A percentile compares a stretch with the other conserved stretches of the same genome.
Conservation (phyloP, 2,888 invertebrate species). For the Anoplius nigerrimus region DNA sequence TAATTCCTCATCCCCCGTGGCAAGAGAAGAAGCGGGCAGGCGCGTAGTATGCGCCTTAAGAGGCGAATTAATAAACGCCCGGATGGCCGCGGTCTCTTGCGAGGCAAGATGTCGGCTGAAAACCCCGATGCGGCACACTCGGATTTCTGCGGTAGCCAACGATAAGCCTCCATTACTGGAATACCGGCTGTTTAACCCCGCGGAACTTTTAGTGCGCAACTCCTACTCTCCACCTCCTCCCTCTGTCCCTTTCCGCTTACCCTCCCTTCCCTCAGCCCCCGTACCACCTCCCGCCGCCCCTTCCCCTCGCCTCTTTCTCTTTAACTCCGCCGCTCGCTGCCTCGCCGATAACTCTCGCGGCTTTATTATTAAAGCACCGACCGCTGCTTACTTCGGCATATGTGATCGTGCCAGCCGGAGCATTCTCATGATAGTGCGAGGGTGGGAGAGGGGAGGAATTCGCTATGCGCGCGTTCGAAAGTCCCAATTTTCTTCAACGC, state of each 20-base stretch:
- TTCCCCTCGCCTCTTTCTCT: background rate
- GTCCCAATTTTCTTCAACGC: no score
- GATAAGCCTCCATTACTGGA: conserved; percentile 69
- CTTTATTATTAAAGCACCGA: no score
- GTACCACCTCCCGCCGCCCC: background rate
- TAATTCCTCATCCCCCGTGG: conserved; percentile 53
- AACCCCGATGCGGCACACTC: conserved; percentile 25
- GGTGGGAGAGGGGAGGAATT: no score
- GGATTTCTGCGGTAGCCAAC: conserved; percentile 63
- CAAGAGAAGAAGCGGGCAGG: conserved; percentile 42
- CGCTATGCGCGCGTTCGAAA: no score
- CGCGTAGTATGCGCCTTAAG: conserved; percentile 51
- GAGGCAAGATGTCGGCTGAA: conserved; percentile 9
- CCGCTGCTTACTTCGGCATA: no score
- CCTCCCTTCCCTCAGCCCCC: background rate
- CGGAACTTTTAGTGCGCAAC: conserved; percentile 44
- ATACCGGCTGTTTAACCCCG: conserved; percentile 63
- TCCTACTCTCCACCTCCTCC: conserved; percentile 17
- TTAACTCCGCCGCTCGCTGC: background rate
- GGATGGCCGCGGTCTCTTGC: background rate
- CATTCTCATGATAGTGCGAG: no score
- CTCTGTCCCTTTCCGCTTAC: conserved; percentile 17
- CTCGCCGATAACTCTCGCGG: no score
- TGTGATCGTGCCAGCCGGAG: no score
- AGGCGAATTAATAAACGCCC: conserved; percentile 66